A percentile compares a stretch with the other conserved stretches of the same genome.
Conservation (phyloP, 1,140 invertebrate species). For the Caenorhabditis tropicalis region DNA sequence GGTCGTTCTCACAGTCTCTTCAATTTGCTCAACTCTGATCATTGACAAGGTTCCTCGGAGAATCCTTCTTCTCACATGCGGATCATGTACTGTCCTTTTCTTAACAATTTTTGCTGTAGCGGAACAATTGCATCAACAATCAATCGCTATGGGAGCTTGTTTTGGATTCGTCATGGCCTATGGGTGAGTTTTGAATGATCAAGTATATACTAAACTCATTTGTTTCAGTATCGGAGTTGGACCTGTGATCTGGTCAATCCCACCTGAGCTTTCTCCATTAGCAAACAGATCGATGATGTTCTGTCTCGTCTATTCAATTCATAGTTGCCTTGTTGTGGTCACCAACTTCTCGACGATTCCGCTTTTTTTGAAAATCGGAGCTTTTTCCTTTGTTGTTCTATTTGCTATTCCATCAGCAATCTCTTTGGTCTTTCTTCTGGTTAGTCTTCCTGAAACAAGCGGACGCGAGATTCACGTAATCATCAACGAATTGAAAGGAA, state of each 20-base stretch:
- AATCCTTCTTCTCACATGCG: constrained; percentile 60
- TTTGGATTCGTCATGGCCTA: constrained; percentile 59
- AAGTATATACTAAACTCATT: neutral
- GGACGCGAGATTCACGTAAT: constrained; percentile 63
- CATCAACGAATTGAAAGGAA: constrained; percentile 53
- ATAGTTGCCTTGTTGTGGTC: constrained; percentile 64
- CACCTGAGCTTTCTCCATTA: constrained; percentile 65
- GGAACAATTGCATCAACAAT: constrained; percentile 56
- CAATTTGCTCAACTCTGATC: constrained; percentile 61
- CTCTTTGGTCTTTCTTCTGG: constrained; percentile 58
- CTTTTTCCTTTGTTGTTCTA: constrained; percentile 62
- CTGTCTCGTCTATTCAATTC: constrained; percentile 66
- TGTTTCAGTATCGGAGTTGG: constrained; percentile 65
- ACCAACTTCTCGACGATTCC: constrained; percentile 68
- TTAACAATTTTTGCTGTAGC: constrained; percentile 57
- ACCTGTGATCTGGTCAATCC: constrained; percentile 69
- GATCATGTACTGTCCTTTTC: constrained; percentile 55
- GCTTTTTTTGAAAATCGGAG: constrained; percentile 62
- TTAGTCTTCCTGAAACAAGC: constrained; percentile 63
- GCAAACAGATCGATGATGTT: constrained; percentile 67
- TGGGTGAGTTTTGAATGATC: constrained; percentile 45
- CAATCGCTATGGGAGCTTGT: constrained; percentile 59
- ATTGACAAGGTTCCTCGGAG: constrained; percentile 61
- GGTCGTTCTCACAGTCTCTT: constrained; percentile 60
- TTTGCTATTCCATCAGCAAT: constrained; percentile 63